Base-by-base conservation (phyloP, 2,113 vertebrate genomes). In the Neodontobutis hainanensis region DNA sequence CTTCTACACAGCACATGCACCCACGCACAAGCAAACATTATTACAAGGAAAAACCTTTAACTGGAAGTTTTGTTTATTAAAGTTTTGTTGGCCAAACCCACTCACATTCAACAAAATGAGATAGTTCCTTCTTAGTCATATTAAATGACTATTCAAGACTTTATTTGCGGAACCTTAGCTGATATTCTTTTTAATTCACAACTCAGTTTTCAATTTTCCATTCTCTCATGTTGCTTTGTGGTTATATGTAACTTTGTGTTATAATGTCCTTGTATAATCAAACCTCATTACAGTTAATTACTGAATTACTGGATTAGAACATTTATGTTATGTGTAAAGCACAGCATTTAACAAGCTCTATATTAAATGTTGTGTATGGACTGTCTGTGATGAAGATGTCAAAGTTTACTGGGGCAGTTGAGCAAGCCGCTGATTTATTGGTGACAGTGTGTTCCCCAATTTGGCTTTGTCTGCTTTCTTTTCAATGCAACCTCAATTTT, bases 331-430 rank as follows among this genome's bases (percentile, higher is more conserved):
- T 16, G 68, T 68, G 52, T 53, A 48, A 62, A 36, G 4, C 66
- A 47, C 10, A 11, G 11, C 5, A 9, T 58, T 42, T 60, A 4
- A 1, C 11, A 12, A 42, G 64, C 64, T 70, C 4, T 62, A 36
- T 68, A 32, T 72, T 67, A 19, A 34, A 14, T 15, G 52, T n/a
- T 32, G 12, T 52, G 50, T 52, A 5, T 27, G 11, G 50, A 55
- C 19, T 27, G 19, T 27, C 19, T 27, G 19, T 27, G 19, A 27
- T 67, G 64, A 48, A 42, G 52, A 70, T 65, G 73, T 80, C 70
- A 73, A 49, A 77, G 83, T 78, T 85, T 78, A 73, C 52, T 15
- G 47, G 80, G 78, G 50, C 65, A 88, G 76, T 71, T 12, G 76
- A 69, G 47, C 82, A 73, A 64, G 68, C 42, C 6, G n/a, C 15